phyloP scores from a whole-genome alignment of 2,888 invertebrate species.

The Leptura quadrifasciata region DNA sequence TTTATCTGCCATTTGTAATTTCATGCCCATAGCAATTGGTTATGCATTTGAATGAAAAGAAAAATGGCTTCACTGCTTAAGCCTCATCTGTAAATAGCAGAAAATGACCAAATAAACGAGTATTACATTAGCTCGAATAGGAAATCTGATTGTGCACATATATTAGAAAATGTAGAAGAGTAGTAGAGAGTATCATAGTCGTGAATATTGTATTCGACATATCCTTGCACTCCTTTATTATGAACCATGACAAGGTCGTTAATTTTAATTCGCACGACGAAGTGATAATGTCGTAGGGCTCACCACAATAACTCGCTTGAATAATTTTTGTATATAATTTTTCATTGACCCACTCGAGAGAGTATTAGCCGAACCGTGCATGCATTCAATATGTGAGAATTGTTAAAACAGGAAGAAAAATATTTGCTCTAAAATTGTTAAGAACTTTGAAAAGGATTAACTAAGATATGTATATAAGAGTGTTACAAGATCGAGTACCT shows the following conservation, averaged over 20 bases:
- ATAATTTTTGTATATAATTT: conserved; percentile 7
- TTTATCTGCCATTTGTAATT: too few relatives aligned
- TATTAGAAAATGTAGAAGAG: neutral
- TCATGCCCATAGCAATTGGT: too few relatives aligned
- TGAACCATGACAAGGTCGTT: too few relatives aligned
- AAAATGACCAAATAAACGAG: neutral
- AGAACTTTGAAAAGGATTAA: conserved; percentile 40
- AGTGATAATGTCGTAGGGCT: too few relatives aligned
- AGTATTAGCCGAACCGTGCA: conserved; percentile 24
- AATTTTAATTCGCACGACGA: too few relatives aligned
- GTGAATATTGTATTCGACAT: neutral
- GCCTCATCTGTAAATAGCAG: neutral
- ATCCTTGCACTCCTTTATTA: neutral
- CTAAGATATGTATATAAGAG: conserved; percentile 51
- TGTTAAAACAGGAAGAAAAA: conserved; percentile 15
- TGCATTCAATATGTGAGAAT: neutral
- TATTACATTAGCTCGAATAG: neutral
- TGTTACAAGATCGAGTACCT: conserved; percentile 61
- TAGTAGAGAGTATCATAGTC: too few relatives aligned
- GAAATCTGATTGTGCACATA: neutral
- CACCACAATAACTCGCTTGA: neutral
- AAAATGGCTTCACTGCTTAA: too few relatives aligned
- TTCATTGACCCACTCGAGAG: conserved; percentile 34
- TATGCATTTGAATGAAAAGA: too few relatives aligned
- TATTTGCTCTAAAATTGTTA: conserved; percentile 34